Base-by-base conservation (phyloP, 2,888 invertebrate genomes). In the Papilio elwesi region DNA sequence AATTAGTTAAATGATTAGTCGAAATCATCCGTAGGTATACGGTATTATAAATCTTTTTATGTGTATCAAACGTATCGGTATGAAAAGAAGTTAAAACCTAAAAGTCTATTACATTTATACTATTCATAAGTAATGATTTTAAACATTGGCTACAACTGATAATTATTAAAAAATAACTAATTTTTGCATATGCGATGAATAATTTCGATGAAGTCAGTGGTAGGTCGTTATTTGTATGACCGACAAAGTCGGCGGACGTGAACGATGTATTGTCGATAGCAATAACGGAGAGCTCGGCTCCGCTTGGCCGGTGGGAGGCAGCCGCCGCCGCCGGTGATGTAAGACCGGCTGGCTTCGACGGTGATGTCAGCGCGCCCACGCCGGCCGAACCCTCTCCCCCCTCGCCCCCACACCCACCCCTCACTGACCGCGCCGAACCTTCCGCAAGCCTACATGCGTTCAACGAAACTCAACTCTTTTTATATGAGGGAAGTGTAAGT, bases 361-460 rank as follows among this genome's bases (percentile, higher is more conserved):
- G 90, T 93, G 93, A 93, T 92, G 92, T 93, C 93, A 93, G 90
- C 91, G 88, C 90, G 86, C 90, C 90, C 88, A 90, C 91, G 83
- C 83, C 82, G 76, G 81, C 78, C 84, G 43, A 43, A 43, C 84
- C 84, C 82, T 83, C 82, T 84, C 78, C 77, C 78, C 75, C 74
- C 75, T 73, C 70, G 75, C 78, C 71, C 80, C 80, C 78, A 76
- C 78, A 82, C 80, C 78, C 78, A 80, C 75, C 71, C 70, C 74
- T 51, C 65, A 69, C 75, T 78, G 79, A 77, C 77, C 75, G 63
- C 77, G 81, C 81, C 81, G 85, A 93, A 91, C 92, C 91, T 93
- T 92, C 90, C 90, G 90, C 87, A 84, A 87, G 79, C n/a, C 53
- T 70, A 47, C 43, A 36, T 63, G 57, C 57, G 49, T 43, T 9